A percentile compares a stretch with the other conserved stretches of the same genome.
These are phyloP conservation scores for Rotaria socialis DNA, from an alignment of 2,888 invertebrate species.

Conservation along the genomic window DNA sequence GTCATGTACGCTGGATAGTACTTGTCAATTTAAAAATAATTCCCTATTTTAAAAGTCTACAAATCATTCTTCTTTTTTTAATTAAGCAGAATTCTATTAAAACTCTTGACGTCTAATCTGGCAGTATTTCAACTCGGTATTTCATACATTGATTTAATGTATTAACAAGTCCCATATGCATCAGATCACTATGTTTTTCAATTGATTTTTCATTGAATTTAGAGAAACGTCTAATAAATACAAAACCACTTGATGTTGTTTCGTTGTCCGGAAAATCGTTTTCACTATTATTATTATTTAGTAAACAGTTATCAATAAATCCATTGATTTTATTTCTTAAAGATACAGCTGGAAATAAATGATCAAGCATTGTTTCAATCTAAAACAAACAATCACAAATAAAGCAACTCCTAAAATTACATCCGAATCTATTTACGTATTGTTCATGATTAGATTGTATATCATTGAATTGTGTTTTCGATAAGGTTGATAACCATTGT, in stretches of 20 bases:
- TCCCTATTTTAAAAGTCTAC: too few species aligned
- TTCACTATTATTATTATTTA: not conserved
- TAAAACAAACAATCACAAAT: not conserved
- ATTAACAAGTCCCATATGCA: constrained; percentile 13
- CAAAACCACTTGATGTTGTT: not conserved
- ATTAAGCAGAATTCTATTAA: too few species aligned
- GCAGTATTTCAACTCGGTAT: not conserved
- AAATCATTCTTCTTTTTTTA: too few species aligned
- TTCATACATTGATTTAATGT: constrained; percentile 25
- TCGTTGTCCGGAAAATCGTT: not conserved
- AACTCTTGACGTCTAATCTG: too few species aligned
- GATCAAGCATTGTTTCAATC: not conserved
- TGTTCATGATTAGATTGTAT: not conserved
- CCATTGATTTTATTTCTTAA: not conserved
- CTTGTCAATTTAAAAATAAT: too few species aligned
- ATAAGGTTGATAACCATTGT: not conserved
- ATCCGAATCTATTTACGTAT: not conserved
- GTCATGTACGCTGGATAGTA: too few species aligned
- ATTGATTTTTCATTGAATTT: not conserved
- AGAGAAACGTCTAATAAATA: not conserved
- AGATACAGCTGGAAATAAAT: not conserved
- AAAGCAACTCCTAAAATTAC: not conserved
- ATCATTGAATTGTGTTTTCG: not conserved
- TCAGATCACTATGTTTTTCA: constrained; percentile 17
- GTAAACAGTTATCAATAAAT: constrained; percentile 26